Percentiles rank a stretch among this genome's conserved stretches.
These are phyloP conservation scores for Malthinus flaveolus DNA, from an alignment of 2,888 invertebrate genomes.

Conservation along the genomic window DNA sequence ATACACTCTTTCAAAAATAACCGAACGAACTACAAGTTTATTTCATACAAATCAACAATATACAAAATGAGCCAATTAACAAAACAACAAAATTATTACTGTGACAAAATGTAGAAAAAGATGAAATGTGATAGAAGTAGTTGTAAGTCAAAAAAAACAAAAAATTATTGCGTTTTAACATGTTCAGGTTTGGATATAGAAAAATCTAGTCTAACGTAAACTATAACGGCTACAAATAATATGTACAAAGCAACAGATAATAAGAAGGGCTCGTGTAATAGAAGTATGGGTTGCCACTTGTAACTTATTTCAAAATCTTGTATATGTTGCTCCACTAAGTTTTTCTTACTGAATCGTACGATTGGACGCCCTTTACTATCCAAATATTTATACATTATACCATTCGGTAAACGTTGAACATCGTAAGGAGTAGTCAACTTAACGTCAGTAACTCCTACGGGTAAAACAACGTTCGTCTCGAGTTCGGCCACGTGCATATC, in stretches of 20 bases:
- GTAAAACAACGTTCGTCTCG: slow-evolving; percentile 86
- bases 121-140: no score
- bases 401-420: slow-evolving; percentile 74
- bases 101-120: no score
- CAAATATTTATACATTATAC: slow-evolving; percentile 87
- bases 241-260: slow-evolving; percentile 86
- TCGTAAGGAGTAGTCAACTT: slow-evolving; percentile 81
- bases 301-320: slow-evolving; percentile 91
- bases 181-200: slow-evolving; percentile 63
- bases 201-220: slow-evolving; percentile 95
- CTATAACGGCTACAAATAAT: slow-evolving; percentile 87
- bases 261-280: slow-evolving; percentile 92
- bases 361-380: slow-evolving; percentile 94
- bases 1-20: no score
- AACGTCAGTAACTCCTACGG: slow-evolving; percentile 87
- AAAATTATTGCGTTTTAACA: no score
- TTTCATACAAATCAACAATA: no score
- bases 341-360: slow-evolving; percentile 76
- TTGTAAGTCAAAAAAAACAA: no score
- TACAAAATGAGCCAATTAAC: no score
- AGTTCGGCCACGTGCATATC: slow-evolving; percentile 94
- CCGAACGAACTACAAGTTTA: no score
- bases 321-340: slow-evolving; percentile 95
- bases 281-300: slow-evolving; percentile 79
- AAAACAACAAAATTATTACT: no score